Base-by-base conservation (phyloP, 2,888 invertebrate genomes). In the Aporophyla lueneburgensis region DNA sequence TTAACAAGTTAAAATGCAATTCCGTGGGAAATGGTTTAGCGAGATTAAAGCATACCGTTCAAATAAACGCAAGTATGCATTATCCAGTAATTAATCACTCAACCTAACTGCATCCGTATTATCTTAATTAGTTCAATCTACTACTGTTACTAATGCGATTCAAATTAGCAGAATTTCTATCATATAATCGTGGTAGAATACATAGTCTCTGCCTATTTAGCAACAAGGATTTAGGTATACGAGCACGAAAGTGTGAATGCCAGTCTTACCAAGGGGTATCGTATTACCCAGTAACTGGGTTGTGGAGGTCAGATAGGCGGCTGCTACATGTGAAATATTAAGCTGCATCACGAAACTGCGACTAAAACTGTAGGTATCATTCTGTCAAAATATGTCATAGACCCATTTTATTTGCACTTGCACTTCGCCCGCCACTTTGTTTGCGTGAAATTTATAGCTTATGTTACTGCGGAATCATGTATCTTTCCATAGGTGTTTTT, bases 51-150 rank as follows among this genome's bases (percentile, higher is more conserved):
- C 5, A 21, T 27, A 40, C n/a, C 19, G 43, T 54, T 83, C 7
- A 58, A 69, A 65, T 46, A 14, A 66, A 78, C 40, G 6, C 63
- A 61, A 79, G 51, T 54, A 63, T 19, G 49, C 54, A 77, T 79
- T 83, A 83, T 58, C 9, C 24, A 49, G 71, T 79, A 80, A 73
- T 68, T 63, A 79, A 67, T 54, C 46, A 66, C 12, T 78, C 54
- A 65, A 43, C 58, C n/a, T 27, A 71, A 54, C 56, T 27, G 19
- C 62, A 27, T 21, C 40, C 61, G 62, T 49, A 2, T 46, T 66
- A 62, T 84, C 58, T 78, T 46, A 56, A 79, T 84, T 84, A 71
- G 56, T 43, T 79, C 21, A 21, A 53, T 46, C 51, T 19, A 9
- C 33, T 21, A 33, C 7, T 14, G 27, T 51, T 40, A 14, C 59